Evolutionary conservation across 2,113 vertebrate species (phyloP).

Genomic region (Strix aluco): DNA sequence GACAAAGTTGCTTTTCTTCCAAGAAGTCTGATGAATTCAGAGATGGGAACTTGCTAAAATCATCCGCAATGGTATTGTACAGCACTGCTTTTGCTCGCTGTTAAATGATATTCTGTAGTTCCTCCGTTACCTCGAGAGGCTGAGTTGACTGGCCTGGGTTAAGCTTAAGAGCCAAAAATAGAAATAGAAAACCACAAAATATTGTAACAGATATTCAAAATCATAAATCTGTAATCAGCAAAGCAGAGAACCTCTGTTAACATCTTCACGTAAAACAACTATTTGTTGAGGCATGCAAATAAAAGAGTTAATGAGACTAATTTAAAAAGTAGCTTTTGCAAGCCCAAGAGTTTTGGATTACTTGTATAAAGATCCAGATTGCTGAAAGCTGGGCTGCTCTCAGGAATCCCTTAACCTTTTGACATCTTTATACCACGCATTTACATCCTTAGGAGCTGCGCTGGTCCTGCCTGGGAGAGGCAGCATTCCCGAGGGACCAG

Average conservation of each 20-base stretch:
- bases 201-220: slow-evolving; percentile 31
- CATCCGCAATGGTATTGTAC: not conserved
- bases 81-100: not conserved
- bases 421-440: fast-evolving
- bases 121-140: not conserved
- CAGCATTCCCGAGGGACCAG: not conserved
- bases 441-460: not conserved
- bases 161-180: slow-evolving; percentile 22
- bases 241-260: slow-evolving; percentile 13
- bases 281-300: not conserved
- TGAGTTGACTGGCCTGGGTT: not conserved
- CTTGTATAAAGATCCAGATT: not conserved
- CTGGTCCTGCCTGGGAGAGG: not conserved
- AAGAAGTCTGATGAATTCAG: slow-evolving; percentile 16
- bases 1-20: slow-evolving; percentile 12
- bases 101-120: not conserved
- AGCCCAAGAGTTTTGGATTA: not conserved
- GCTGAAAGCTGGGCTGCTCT: not conserved
- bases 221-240: slow-evolving; percentile 23
- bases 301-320: not conserved
- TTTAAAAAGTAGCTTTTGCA: not conserved
- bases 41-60: not conserved
- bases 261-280: not conserved
- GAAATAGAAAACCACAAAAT: slow-evolving; percentile 24
- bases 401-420: not conserved